phyloP scores from a whole-genome alignment of 2,113 vertebrate species.

The Pionites leucogaster region DNA sequence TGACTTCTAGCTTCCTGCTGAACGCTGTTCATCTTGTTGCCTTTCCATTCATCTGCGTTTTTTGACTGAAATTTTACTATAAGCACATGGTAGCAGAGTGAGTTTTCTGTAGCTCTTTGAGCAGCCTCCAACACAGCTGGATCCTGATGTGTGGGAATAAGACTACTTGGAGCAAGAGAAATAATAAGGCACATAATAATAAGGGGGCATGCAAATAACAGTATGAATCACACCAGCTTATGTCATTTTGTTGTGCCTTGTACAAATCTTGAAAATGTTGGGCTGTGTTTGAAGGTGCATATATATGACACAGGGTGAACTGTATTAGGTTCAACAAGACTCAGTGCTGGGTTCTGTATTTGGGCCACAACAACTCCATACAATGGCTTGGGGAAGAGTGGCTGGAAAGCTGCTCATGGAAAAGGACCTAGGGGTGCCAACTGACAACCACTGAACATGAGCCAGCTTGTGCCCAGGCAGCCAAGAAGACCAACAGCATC shows the following conservation, averaged over 20 bases:
- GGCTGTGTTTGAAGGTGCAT: not conserved
- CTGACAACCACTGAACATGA: not conserved
- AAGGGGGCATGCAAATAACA: not conserved
- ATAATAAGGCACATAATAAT: not conserved
- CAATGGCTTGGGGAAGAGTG: not conserved
- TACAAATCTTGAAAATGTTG: not conserved
- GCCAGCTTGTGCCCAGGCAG: not conserved
- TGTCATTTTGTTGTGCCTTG: not conserved
- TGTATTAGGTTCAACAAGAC: not conserved
- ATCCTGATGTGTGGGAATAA: not conserved
- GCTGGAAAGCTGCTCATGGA: not conserved
- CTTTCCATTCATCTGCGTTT: not conserved
- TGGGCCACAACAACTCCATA: not conserved
- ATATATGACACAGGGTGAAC: not conserved
- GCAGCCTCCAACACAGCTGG: not conserved
- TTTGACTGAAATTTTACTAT: not conserved
- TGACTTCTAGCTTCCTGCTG: not conserved
- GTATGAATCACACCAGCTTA: not conserved
- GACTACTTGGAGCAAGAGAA: not conserved
- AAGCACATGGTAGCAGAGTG: not conserved
- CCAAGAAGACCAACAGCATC: not conserved
- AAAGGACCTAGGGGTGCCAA: not conserved
- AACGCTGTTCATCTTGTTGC: not conserved
- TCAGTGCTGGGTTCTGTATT: rapidly evolving
- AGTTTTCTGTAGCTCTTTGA: not conserved